A percentile compares a stretch with the other conserved stretches of the same genome.
Evolutionary conservation across 2,888 invertebrate genomes (phyloP).

Genomic region (Desoria tigrina): DNA sequence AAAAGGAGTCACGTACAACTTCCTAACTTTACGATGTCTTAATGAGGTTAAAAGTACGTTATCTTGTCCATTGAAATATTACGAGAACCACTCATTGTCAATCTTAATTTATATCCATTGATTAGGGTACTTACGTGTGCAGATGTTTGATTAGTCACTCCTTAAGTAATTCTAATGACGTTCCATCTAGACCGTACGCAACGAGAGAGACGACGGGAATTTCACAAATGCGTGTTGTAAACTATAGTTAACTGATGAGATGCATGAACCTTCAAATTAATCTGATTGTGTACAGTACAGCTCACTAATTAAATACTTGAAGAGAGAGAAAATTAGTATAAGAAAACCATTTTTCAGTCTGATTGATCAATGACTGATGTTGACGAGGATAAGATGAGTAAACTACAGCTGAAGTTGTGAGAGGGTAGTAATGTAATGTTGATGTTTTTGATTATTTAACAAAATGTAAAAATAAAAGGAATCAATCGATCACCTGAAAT

Average conservation of each 20-base stretch:
- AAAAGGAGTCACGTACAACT: constrained; percentile 14
- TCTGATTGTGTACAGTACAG: no score
- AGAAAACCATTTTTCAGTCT: no score
- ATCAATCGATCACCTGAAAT: not conserved
- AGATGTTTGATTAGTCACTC: constrained; percentile 21
- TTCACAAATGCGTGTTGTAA: constrained; percentile 18
- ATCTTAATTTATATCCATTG: constrained; percentile 3
- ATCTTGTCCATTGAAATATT: not conserved
- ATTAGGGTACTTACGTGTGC: constrained; percentile 16
- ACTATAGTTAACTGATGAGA: no score
- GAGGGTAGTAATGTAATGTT: constrained; percentile 22
- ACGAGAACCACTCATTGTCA: not conserved
- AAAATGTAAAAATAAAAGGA: constrained; percentile 13
- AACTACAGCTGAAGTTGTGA: constrained; percentile 14
- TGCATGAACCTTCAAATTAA: no score
- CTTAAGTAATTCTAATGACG: constrained; percentile 19
- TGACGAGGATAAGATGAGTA: not conserved
- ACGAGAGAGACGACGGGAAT: constrained; percentile 14
- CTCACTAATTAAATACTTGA: no score
- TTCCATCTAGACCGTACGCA: constrained; percentile 20
- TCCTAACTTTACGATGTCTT: not conserved
- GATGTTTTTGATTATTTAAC: constrained; percentile 22
- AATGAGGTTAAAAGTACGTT: not conserved
- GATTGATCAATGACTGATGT: not conserved
- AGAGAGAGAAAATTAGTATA: no score